phyloP scores from a whole-genome alignment of 2,888 invertebrate species.

The Tyria jacobaeae region DNA sequence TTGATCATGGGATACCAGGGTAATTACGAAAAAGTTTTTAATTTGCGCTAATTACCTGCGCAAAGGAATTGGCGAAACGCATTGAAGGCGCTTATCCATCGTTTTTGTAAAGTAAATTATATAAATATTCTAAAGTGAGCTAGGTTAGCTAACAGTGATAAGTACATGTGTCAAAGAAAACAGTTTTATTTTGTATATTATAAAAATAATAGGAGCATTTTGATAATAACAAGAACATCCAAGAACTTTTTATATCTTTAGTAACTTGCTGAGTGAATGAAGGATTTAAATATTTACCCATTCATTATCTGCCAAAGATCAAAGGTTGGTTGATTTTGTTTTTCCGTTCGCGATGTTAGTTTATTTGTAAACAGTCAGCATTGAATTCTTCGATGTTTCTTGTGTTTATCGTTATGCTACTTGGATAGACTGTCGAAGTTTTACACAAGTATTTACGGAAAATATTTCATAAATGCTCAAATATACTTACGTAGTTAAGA shows the following conservation, averaged over 20 bases:
- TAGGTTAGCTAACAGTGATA: neutral
- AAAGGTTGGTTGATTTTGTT: slow-evolving; percentile 33
- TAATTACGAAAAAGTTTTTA: too few relatives aligned
- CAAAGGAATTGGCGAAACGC: too few relatives aligned
- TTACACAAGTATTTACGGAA: slow-evolving; percentile 18
- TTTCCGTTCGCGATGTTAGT: slow-evolving; percentile 39
- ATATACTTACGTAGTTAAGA: too few relatives aligned
- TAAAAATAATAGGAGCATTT: neutral
- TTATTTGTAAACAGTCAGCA: slow-evolving; percentile 46
- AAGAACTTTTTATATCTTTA: neutral
- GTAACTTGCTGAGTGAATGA: neutral
- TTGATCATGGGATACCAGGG: too few relatives aligned
- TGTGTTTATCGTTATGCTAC: slow-evolving; percentile 28
- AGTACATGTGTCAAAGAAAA: too few relatives aligned
- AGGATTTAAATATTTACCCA: slow-evolving; percentile 35
- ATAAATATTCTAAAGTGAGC: neutral
- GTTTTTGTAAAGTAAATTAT: too few relatives aligned
- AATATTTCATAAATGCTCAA: slow-evolving; percentile 1
- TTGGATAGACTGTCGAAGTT: slow-evolving; percentile 15
- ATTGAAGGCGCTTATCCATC: too few relatives aligned
- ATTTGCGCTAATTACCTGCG: too few relatives aligned
- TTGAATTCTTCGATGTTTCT: slow-evolving; percentile 32
- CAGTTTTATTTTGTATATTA: neutral
- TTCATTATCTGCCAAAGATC: slow-evolving; percentile 40
- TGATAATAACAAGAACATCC: neutral